Evolutionary conservation across 1,140 invertebrate species (phyloP), one percentile per base, ranked within the genome.

Genomic region (Pogonus chalceus): DNA sequence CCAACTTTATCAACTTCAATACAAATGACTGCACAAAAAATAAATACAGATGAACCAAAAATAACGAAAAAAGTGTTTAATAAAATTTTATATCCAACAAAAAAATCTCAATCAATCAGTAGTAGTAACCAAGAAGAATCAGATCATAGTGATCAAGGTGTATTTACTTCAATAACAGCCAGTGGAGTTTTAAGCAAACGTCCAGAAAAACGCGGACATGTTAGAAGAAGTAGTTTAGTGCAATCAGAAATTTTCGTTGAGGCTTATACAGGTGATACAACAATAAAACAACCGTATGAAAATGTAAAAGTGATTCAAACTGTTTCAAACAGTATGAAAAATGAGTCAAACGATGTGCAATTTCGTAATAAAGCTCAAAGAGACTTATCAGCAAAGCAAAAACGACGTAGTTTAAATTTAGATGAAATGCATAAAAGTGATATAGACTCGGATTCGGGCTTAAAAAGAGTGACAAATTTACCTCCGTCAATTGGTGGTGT

Each of bases 211-310:
- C 62, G 35, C 46, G 43, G 46, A 9, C 60, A 64, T 39, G 62
- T 60, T 12, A 55, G 74, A 2, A 71, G 72, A 52, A 73, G 75
- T 52, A 81, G 80, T 55, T 60, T 83, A 57, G 79, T 79, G 1
- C 82, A 82, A 62, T 68, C 66, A 1, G 68, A 67, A 51, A 58
- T 69, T 20, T 66, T 68, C 23, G 62, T 69, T 2, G 63, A 69
- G 48, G 64, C 63, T 9, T 69, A 67, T 35, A 61, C 65, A 7
- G 64, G 61, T 22, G 53, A 24, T 50, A 18, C 23, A 24, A 54
- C 31, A 0, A 23, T 49, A 21, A 54, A 54, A 48, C 23, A 14
- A 54, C 23, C 0, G 51, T 31, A 31, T 14, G 26, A 31, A 7
- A 31, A 31, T 31, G 26, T 31, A 31, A 31, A 31, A 14, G 26